phyloP scores from a whole-genome alignment of 2,888 invertebrate genomes.

The Xestia sexstrigata region DNA sequence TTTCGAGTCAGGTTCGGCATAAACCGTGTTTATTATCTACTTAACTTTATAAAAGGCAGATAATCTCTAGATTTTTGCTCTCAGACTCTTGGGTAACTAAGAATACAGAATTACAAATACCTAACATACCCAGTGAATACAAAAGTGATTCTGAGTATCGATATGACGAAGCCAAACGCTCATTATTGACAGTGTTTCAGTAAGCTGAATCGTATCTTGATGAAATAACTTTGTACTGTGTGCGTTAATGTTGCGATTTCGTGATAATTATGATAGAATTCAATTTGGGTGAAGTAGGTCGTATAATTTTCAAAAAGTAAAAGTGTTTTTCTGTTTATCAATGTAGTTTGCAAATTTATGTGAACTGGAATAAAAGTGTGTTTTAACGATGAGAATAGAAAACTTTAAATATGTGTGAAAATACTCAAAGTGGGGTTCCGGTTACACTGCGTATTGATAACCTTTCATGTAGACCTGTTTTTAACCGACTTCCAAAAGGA shows the following conservation, averaged over 20 bases:
- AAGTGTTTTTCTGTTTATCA: not conserved
- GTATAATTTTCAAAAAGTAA: slow-evolving; percentile 1
- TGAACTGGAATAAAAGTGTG: not conserved
- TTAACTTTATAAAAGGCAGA: not conserved
- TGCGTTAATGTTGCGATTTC: slow-evolving; percentile 18
- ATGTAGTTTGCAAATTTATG: not conserved
- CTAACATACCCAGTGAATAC: not conserved
- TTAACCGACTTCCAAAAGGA: too few relatives aligned
- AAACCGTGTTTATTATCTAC: not conserved
- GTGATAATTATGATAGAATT: slow-evolving; percentile 21
- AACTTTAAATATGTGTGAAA: not conserved
- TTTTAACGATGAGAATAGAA: not conserved
- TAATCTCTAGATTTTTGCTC: not conserved
- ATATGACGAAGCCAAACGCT: not conserved
- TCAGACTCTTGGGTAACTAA: not conserved
- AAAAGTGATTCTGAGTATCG: slow-evolving; percentile 30
- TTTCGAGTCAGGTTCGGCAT: too few relatives aligned
- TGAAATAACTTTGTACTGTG: slow-evolving; percentile 20
- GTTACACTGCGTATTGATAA: not conserved
- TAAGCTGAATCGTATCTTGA: slow-evolving; percentile 37
- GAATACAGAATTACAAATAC: slow-evolving; percentile 4
- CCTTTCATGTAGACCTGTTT: not conserved
- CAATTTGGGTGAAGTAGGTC: slow-evolving; percentile 17
- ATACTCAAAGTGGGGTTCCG: not conserved
- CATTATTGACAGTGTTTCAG: slow-evolving; percentile 29